Percentiles rank a stretch among this genome's conserved stretches.
These are phyloP conservation scores for Enteromius afrohamiltoni DNA, from an alignment of 2,797 vertebrate genomes.

Conservation along the genomic window DNA sequence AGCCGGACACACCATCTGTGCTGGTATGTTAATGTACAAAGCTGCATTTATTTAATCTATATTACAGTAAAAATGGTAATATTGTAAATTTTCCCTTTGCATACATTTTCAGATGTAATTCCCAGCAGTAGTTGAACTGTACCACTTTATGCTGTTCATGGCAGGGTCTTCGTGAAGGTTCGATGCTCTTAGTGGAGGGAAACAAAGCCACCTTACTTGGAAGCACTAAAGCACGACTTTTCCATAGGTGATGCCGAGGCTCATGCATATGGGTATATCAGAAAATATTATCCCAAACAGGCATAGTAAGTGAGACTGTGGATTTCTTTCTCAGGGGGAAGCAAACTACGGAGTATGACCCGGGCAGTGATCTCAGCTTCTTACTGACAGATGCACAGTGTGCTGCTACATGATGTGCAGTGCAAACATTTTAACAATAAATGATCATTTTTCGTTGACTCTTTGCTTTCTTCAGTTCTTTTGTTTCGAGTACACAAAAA, in stretches of 20 bases:
- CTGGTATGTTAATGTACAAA: conserved; percentile 75
- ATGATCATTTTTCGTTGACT: neutral
- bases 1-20: conserved; percentile 79
- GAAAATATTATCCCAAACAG: neutral
- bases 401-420: conserved; percentile 27
- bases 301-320: neutral
- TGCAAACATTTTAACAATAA: conserved; percentile 4
- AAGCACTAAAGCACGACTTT: conserved; percentile 81
- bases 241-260: conserved; percentile 77
- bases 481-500: neutral
- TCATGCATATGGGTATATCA: neutral
- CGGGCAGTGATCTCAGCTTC: conserved; percentile 85
- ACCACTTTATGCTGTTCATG: neutral
- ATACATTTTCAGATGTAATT: neutral
- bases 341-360: conserved; percentile 77
- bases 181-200: conserved; percentile 85
- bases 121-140: neutral
- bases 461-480: neutral
- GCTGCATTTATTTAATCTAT: neutral
- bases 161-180: conserved; percentile 87
- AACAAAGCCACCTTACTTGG: conserved; percentile 82
- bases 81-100: neutral
- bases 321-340: conserved; percentile 73
- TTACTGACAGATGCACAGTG: conserved; percentile 70
- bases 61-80: neutral